phyloP scores from a whole-genome alignment of 2,888 invertebrate genomes.

The Caenorhabditis sp. region DNA sequence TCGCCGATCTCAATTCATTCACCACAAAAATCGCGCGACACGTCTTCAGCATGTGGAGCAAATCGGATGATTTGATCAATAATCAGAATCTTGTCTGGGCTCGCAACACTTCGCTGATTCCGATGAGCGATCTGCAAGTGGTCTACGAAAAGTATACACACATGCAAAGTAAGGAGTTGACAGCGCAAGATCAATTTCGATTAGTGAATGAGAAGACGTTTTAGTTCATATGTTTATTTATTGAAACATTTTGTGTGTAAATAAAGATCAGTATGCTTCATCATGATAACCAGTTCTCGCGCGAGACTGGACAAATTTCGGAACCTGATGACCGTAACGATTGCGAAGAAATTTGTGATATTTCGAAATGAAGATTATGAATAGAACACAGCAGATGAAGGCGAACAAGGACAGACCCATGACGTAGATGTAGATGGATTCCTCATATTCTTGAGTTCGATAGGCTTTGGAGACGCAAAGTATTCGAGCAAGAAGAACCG shows the following conservation, averaged over 20 bases:
- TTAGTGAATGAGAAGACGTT: constrained; percentile 11
- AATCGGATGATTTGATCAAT: constrained; percentile 57
- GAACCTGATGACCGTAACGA: constrained; percentile 59
- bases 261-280: constrained; percentile 42
- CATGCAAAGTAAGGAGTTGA: constrained; percentile 58
- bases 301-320: constrained; percentile 54
- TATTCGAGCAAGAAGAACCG: constrained; percentile 47
- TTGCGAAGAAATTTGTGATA: constrained; percentile 52
- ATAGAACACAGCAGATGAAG: constrained; percentile 48
- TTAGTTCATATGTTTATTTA: background rate
- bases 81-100: constrained; percentile 58
- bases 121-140: constrained; percentile 37
- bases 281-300: constrained; percentile 53
- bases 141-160: constrained; percentile 47
- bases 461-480: constrained; percentile 52
- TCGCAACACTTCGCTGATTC: constrained; percentile 53
- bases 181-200: constrained; percentile 46
- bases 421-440: constrained; percentile 46
- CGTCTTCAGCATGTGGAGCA: constrained; percentile 52
- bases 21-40: constrained; percentile 25
- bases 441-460: constrained; percentile 52
- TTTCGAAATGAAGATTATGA: constrained; percentile 48
- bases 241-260: background rate
- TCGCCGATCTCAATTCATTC: constrained; percentile 43
- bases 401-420: constrained; percentile 57